Evolutionary conservation across 2,888 invertebrate genomes (phyloP).

Genomic region (Melanchra persicariae): DNA sequence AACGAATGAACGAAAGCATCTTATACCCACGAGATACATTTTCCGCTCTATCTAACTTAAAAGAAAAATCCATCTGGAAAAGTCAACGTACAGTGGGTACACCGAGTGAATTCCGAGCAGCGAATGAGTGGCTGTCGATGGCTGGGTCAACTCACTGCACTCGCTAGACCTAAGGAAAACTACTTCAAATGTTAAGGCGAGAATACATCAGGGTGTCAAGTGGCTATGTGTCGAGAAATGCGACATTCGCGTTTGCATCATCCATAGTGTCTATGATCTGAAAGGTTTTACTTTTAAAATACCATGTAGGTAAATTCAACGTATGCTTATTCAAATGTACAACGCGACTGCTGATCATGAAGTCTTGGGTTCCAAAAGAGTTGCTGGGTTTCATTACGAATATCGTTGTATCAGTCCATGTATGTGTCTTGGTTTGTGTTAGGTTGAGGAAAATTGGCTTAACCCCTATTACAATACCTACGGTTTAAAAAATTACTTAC

Average conservation of each 20-base stretch:
- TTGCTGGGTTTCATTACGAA: no score
- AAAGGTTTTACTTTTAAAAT: no score
- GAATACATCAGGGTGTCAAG: not conserved
- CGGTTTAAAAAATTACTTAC: no score
- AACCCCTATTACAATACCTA: no score
- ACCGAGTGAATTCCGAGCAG: slow-evolving; percentile 31
- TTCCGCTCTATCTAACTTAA: slow-evolving; percentile 43
- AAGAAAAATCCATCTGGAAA: slow-evolving; percentile 46
- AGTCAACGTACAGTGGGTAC: slow-evolving; percentile 25
- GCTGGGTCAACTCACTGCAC: slow-evolving; percentile 35
- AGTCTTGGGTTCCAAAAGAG: no score
- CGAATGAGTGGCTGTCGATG: slow-evolving; percentile 36
- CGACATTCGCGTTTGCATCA: not conserved
- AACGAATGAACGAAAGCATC: slow-evolving; percentile 17
- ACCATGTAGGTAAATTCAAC: not conserved
- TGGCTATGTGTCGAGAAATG: not conserved
- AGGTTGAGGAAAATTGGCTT: no score
- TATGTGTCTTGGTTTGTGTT: no score
- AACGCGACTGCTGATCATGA: no score
- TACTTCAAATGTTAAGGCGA: slow-evolving; percentile 6
- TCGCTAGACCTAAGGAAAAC: slow-evolving; percentile 6
- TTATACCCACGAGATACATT: slow-evolving; percentile 40
- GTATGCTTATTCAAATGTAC: not conserved
- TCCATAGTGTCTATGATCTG: no score
- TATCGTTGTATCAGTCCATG: no score